A percentile compares a stretch with the other conserved stretches of the same genome.
Evolutionary conservation across 2,888 invertebrate species (phyloP).

Genomic region (Pachliopta kotzebuea): DNA sequence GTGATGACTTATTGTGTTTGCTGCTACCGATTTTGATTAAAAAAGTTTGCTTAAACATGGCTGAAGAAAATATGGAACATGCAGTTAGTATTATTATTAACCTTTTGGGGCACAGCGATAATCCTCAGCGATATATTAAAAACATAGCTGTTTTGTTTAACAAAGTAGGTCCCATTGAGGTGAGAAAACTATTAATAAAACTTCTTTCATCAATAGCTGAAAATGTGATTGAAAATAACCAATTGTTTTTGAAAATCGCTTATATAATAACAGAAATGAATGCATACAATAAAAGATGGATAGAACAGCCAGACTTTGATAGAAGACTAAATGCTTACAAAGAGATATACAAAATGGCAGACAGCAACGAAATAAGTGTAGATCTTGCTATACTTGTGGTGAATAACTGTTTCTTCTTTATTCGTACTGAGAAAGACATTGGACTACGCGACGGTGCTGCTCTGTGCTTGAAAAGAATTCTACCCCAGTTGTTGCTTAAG

Average conservation of each 20-base stretch:
- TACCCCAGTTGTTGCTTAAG: conserved; percentile 82
- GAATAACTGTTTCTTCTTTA: conserved; percentile 90
- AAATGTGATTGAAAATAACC: conserved; percentile 56
- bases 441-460: conserved; percentile 90
- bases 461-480: conserved; percentile 85
- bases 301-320: conserved; percentile 97
- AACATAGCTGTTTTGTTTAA: conserved; percentile 87
- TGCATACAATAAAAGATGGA: conserved; percentile 91
- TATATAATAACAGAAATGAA: conserved; percentile 86
- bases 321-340: conserved; percentile 89
- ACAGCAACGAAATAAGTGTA: conserved; percentile 77
- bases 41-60: conserved; percentile 80
- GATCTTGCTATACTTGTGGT: conserved; percentile 87
- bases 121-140: conserved; percentile 84
- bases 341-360: conserved; percentile 80
- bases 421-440: conserved; percentile 90
- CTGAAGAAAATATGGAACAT: conserved; percentile 85
- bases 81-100: conserved; percentile 87
- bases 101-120: conserved; percentile 84
- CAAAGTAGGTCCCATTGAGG: conserved; percentile 82
- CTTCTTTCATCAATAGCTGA: conserved; percentile 82
- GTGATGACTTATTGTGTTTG: conserved; percentile 85
- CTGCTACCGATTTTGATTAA: conserved; percentile 86
- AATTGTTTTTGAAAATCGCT: conserved; percentile 73
- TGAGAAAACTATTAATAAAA: conserved; percentile 85